phyloP scores from a whole-genome alignment of 2,797 vertebrate genomes.

The Halcyon chelicuti region DNA sequence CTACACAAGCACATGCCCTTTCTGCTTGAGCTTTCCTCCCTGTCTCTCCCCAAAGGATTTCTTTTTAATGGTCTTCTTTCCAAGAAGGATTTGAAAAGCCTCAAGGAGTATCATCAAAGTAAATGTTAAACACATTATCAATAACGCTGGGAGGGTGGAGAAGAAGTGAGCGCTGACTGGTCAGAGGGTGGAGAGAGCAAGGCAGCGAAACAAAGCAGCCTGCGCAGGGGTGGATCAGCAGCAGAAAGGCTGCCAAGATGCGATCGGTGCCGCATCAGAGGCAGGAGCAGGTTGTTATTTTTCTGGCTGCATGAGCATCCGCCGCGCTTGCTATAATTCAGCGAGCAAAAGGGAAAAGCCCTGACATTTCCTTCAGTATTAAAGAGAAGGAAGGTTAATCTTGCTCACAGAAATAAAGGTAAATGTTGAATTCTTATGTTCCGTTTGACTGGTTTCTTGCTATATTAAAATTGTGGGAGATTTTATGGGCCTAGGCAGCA shows the following conservation, averaged over 20 bases:
- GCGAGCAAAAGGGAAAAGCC: not conserved
- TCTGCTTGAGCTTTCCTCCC: not conserved
- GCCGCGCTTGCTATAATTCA: not conserved
- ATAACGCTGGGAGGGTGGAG: not conserved
- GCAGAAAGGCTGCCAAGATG: not conserved
- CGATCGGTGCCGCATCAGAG: not conserved
- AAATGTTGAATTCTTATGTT: not conserved
- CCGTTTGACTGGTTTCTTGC: not conserved
- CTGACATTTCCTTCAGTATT: not conserved
- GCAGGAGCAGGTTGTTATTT: not conserved
- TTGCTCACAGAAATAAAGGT: not conserved
- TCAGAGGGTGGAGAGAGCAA: not conserved
- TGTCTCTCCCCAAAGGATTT: not conserved
- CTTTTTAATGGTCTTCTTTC: not conserved
- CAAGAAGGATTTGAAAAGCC: not conserved
- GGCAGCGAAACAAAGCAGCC: not conserved
- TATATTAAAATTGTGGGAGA: not conserved
- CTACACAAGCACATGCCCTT: not conserved
- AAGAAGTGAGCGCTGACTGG: not conserved
- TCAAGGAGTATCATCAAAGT: not conserved
- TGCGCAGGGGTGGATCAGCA: fast-evolving
- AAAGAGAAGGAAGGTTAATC: not conserved
- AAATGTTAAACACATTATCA: conserved; percentile 23
- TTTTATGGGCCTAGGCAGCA: not conserved
- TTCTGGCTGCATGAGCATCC: not conserved